phyloP scores from a whole-genome alignment of 1,140 invertebrate species.

The Drosophila sulfurigaster region DNA sequence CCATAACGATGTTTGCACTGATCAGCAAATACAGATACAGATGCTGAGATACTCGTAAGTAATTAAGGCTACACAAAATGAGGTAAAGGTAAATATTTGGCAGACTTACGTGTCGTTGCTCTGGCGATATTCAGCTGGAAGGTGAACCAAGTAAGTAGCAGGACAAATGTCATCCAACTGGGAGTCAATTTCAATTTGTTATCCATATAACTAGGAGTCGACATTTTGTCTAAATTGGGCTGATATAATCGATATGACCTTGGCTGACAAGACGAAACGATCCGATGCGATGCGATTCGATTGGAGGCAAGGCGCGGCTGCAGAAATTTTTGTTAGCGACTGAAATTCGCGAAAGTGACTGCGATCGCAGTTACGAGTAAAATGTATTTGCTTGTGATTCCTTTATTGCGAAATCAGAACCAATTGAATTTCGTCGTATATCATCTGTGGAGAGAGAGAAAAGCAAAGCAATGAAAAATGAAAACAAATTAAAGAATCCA shows the following conservation, averaged over 20 bases:
- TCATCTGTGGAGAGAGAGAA: constrained; percentile 59
- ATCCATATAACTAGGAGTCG: not conserved
- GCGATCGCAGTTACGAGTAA: too few species aligned
- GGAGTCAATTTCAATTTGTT: constrained; percentile 33
- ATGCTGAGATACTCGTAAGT: constrained; percentile 12
- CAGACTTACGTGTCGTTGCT: constrained; percentile 73
- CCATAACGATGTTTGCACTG: constrained; percentile 52
- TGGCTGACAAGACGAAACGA: constrained; percentile 17
- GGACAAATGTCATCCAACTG: not conserved
- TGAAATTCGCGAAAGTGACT: constrained; percentile 27
- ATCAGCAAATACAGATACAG: constrained; percentile 28
- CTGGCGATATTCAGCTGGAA: constrained; percentile 30
- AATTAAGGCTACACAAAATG: constrained; percentile 13
- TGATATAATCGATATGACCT: constrained; percentile 72
- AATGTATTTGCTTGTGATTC: not conserved
- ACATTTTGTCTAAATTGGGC: constrained; percentile 29
- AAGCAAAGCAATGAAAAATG: constrained; percentile 21
- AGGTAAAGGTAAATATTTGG: constrained; percentile 34
- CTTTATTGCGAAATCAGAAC: constrained; percentile 71
- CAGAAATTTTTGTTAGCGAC: constrained; percentile 9
- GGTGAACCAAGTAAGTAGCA: too few species aligned
- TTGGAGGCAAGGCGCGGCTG: not conserved
- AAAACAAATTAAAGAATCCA: constrained; percentile 18
- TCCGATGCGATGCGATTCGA: too few species aligned
- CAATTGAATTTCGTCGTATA: constrained; percentile 72